A percentile compares a stretch with the other conserved stretches of the same genome.
phyloP scores from a whole-genome alignment of 30 jellyfish, hydroid and myxozoan species.

The Phacellophora camtschatica region DNA sequence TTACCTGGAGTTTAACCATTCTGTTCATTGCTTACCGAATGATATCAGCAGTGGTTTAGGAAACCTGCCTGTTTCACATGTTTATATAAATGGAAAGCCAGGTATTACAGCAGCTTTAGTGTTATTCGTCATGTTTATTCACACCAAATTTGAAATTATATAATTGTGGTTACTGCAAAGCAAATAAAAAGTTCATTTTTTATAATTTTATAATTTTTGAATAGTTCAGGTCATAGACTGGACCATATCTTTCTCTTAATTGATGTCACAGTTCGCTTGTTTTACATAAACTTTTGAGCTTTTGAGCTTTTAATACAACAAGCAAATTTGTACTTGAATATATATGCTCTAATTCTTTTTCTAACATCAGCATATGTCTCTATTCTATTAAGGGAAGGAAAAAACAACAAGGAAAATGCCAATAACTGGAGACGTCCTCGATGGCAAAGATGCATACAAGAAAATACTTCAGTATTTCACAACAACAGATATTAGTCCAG shows the following conservation, averaged over 20 bases:
- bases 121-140: no score
- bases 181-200: no score
- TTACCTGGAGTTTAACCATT: constrained; percentile 70
- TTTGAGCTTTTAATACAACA: no score
- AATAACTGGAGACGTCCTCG: constrained; percentile 52
- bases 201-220: no score
- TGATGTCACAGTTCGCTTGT: no score
- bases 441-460: constrained; percentile 78
- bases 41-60: constrained; percentile 89
- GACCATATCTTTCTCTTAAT: no score
- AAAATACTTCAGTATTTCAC: constrained; percentile 62
- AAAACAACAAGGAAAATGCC: constrained; percentile 87
- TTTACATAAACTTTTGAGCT: no score
- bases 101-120: no score
- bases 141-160: no score
- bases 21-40: constrained; percentile 86
- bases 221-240: no score
- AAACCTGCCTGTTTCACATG: constrained; percentile 80
- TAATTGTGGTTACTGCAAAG: no score
- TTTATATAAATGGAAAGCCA: constrained; percentile 72
- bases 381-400: not conserved
- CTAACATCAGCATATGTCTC: not conserved
- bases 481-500: constrained; percentile 77
- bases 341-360: not conserved
- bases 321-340: no score